A percentile compares a stretch with the other conserved stretches of the same genome.
Conservation (phyloP, 1,140 invertebrate species). For the Drosophila tristis region DNA sequence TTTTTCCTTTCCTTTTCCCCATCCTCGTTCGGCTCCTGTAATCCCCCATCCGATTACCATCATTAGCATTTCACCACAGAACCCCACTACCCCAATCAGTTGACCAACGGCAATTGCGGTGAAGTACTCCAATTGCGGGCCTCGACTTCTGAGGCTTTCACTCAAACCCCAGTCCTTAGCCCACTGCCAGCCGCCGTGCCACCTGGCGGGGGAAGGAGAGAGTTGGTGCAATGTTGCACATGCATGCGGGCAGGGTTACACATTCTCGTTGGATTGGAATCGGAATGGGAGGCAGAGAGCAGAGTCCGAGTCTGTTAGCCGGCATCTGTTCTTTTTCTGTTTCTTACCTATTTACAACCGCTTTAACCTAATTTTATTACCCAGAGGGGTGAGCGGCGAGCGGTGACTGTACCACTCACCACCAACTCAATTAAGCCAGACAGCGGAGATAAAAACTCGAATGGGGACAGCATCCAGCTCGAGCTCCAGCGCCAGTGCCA, state of each 20-base stretch:
- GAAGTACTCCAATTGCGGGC: conserved; percentile 13
- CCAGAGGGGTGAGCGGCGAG: background rate
- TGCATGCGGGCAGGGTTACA: conserved; percentile 34
- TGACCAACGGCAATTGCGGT: conserved; percentile 32
- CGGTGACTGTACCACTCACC: conserved; percentile 11
- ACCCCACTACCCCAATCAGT: conserved; percentile 26
- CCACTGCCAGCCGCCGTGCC: background rate
- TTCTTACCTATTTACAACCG: conserved; percentile 68
- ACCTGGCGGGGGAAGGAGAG: background rate
- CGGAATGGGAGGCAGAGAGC: background rate
- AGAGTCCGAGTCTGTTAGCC: conserved; percentile 15
- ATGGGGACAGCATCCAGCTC: conserved; percentile 43
- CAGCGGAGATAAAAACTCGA: conserved; percentile 65
- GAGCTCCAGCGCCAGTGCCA: background rate
- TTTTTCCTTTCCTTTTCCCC: too few species aligned
- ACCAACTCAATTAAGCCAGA: conserved; percentile 66
- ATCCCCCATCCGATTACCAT: conserved; percentile 14
- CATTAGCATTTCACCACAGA: conserved; percentile 43
- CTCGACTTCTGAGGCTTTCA: conserved; percentile 26
- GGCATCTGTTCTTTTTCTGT: conserved; percentile 44
- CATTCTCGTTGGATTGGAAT: conserved; percentile 6
- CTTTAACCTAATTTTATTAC: conserved; percentile 78
- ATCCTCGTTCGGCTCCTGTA: too few species aligned
- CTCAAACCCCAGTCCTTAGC: conserved; percentile 3
- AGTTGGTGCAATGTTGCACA: conserved; percentile 16